phyloP scores from a whole-genome alignment of 2,888 invertebrate genomes.

The Ceriagrion tenellum region DNA sequence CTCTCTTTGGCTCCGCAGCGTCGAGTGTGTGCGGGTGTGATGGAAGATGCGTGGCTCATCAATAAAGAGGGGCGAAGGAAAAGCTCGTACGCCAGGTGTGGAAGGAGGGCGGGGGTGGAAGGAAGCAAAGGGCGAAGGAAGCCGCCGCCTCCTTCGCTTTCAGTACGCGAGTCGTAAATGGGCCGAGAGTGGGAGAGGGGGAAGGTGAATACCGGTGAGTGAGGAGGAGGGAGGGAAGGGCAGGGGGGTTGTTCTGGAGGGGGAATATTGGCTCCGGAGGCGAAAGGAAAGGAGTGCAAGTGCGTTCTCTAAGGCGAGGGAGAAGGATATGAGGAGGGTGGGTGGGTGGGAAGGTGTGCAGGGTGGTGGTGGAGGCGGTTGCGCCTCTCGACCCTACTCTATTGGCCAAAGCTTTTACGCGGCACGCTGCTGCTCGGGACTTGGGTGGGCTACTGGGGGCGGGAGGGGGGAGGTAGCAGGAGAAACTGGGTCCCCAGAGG shows the following conservation, averaged over 20 bases:
- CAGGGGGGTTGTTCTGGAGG: not conserved
- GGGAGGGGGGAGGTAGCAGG: not conserved
- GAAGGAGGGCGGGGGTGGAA: not conserved
- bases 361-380: too few species aligned
- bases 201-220: not conserved
- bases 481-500: not conserved
- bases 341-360: not conserved
- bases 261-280: not conserved
- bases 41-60: not conserved
- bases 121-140: not conserved
- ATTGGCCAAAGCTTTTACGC: conserved; percentile 48
- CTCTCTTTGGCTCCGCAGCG: too few species aligned
- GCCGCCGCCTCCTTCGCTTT: not conserved
- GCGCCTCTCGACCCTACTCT: not conserved
- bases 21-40: not conserved
- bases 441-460: too few species aligned
- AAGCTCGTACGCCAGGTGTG: not conserved
- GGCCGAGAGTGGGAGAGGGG: not conserved
- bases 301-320: not conserved
- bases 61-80: not conserved
- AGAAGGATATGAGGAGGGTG: not conserved
- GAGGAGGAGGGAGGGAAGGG: not conserved
- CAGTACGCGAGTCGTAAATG: not conserved
- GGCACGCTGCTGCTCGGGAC: conserved; percentile 15
- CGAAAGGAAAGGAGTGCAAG: conserved; percentile 21